phyloP scores from a whole-genome alignment of 2,797 vertebrate genomes.

The Anguilla obscura region DNA sequence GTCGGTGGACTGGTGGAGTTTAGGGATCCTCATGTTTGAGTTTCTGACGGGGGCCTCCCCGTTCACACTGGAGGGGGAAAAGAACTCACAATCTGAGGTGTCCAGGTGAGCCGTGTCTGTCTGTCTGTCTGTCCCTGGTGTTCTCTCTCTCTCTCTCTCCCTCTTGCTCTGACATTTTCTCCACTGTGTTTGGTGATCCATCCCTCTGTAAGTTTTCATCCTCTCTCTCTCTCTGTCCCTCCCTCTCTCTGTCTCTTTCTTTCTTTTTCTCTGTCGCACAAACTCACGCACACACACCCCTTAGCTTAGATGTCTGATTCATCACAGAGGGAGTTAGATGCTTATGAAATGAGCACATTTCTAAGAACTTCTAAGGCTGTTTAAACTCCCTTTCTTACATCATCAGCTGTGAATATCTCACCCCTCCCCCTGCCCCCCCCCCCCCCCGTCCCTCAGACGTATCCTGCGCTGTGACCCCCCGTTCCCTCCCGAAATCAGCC shows the following conservation, averaged over 20 bases:
- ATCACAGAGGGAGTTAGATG: not conserved
- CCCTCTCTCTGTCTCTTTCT: too few relatives aligned
- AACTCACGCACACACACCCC: not conserved
- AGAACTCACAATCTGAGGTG: slow-evolving; percentile 89
- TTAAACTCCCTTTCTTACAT: not conserved
- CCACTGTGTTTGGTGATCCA: too few relatives aligned
- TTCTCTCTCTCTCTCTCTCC: not conserved
- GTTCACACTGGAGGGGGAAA: slow-evolving; percentile 90
- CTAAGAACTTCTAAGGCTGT: not conserved
- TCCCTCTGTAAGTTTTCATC: too few relatives aligned
- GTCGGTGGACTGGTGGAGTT: slow-evolving; percentile 95
- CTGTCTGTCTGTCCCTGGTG: not conserved
- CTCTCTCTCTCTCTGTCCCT: too few relatives aligned
- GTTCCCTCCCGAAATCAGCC: slow-evolving; percentile 82
- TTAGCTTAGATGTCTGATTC: not conserved
- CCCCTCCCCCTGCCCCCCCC: too few relatives aligned
- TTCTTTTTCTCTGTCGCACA: too few relatives aligned
- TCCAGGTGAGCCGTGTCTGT: slow-evolving; percentile 76
- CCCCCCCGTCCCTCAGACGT: slow-evolving; percentile 67
- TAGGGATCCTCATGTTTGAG: slow-evolving; percentile 91
- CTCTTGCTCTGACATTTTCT: too few relatives aligned
- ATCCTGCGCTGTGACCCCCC: slow-evolving; percentile 90
- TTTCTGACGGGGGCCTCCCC: slow-evolving; percentile 89
- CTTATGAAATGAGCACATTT: not conserved
- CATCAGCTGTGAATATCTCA: not conserved